Evolutionary conservation across 2,888 invertebrate genomes (phyloP), one percentile per base, ranked within the genome.

Genomic region (Mythimna ferrago): DNA sequence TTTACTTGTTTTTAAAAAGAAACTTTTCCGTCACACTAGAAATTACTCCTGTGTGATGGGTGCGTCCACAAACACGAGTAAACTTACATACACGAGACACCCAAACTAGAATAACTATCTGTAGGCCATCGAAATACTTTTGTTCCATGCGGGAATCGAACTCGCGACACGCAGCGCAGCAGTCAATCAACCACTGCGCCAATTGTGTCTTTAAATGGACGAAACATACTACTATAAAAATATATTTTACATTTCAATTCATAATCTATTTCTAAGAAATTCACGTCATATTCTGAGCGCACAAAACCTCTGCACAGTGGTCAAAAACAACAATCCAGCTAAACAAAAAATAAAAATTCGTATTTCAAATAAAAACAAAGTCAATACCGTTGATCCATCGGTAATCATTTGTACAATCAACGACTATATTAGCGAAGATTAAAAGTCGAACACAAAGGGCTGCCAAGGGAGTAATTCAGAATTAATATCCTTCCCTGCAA

Each of bases 401-500:
- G 51, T 81, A 85, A 88, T 84, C 78, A 82, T 81, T 83, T 80
- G 79, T 82, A 78, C 86, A 87, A 89, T 89, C 88, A 85, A 88
- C 82, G 87, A 88, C 86, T 80, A 89, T 91, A 93, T 92, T 92
- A 90, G 89, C 82, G 80, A 78, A 93, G 94, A 94, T 95, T 94
- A 94, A 94, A 93, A 93, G 91, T 88, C 85, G 81, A 88, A 78
- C 89, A 95, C 94, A 95, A 95, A 89, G 90, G 84, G 78, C 89
- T 88, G 89, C 73, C 86, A 90, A 92, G 91, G 92, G 92, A 90
- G 89, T 90, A 89, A 92, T 93, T 92, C 91, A 83, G 89, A 92
- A 94, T 94, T 93, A 94, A 95, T 94, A 94, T 88, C 85, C 83
- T 80, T 84, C 89, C 90, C 91, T 85, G 89, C 92, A 94, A 94